Evolutionary conservation across 2,113 vertebrate species (phyloP), one percentile per base, ranked within the genome.

Genomic region (Syngnathus scovelli): DNA sequence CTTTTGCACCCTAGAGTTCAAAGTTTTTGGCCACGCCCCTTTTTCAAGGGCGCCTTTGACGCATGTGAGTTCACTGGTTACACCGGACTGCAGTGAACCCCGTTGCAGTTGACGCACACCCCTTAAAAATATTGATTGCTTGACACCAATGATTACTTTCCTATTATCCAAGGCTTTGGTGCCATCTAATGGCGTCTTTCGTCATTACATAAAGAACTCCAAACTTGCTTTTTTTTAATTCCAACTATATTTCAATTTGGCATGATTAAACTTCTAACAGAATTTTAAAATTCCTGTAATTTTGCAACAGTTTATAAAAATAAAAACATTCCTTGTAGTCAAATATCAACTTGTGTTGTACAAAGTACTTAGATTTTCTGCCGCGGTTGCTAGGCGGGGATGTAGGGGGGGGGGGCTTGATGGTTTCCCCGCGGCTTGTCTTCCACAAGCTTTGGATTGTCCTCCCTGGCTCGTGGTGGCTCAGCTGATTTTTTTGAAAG

Each of bases 1-100:
- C 68, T 68, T 70, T 38, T 61, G 66, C 54, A 71, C 69, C 46
- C 49, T 79, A 86, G 85, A 87, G 84, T 87, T 59, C 85, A 86
- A 79, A 4, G 36, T n/a, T 11, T 37, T 38, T 38, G 49, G 7
- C 2, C 21, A 52, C 19, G 49, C 49, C 7, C 49, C 18, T 19
- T 51, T 52, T 38, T 38, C 16, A 38, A 5, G 36, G 27, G 27
- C 7, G 7, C 13, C 55, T 33, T 56, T 56, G 55, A 15, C 3
- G 15, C 55, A 11, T 38, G 48, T 38, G 33, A 59, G 16, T 18
- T 4, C 64, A 13, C 62, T 4, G 54, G 12, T 36, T 62, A 16
- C 15, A 16, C 15, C 9, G 49, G 49, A 51, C 18, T 51, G n/a
- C 48, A 16, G 48, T 16, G 12, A 13, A 46, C 44, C 43, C 13